A percentile compares a stretch with the other conserved stretches of the same genome.
phyloP scores from a whole-genome alignment of 1,140 invertebrate genomes.

The Drosophila seguyi region DNA sequence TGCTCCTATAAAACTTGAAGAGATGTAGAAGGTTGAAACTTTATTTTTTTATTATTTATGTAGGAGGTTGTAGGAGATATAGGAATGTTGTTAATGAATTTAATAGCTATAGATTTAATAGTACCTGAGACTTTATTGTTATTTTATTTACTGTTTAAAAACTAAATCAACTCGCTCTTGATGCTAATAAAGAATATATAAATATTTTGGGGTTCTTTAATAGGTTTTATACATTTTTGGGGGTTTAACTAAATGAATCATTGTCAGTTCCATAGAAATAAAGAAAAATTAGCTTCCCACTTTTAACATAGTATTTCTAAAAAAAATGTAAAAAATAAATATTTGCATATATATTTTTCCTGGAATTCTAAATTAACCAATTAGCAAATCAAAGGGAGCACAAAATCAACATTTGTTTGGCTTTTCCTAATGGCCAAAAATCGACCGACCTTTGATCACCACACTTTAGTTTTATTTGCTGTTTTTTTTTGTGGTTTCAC shows the following conservation, averaged over 20 bases:
- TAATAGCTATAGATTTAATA: neutral
- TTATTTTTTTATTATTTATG: neutral
- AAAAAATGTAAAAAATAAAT: neutral
- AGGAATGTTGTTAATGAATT: no score
- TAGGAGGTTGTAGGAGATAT: neutral
- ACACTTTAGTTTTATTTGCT: conserved; percentile 5
- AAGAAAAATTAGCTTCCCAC: conserved; percentile 5
- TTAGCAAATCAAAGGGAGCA: conserved; percentile 32
- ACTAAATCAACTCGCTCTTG: neutral
- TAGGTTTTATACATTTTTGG: no score
- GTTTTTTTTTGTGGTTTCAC: conserved; percentile 30
- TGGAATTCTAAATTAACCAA: conserved; percentile 40
- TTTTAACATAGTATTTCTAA: conserved; percentile 14
- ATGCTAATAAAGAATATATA: neutral
- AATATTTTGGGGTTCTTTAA: fast-evolving
- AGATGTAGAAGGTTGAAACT: neutral
- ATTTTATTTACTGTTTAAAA: no score
- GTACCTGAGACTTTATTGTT: neutral
- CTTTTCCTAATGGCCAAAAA: conserved; percentile 12
- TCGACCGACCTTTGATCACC: conserved; percentile 28
- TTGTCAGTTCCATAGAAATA: neutral
- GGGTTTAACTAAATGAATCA: conserved; percentile 7
- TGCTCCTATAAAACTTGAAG: neutral
- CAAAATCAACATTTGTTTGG: conserved; percentile 18
- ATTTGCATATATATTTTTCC: conserved; percentile 1